Evolutionary conservation across 2,797 vertebrate genomes (phyloP), one percentile per base, ranked within the genome.

Genomic region (Lepilemur septentrionalis): DNA sequence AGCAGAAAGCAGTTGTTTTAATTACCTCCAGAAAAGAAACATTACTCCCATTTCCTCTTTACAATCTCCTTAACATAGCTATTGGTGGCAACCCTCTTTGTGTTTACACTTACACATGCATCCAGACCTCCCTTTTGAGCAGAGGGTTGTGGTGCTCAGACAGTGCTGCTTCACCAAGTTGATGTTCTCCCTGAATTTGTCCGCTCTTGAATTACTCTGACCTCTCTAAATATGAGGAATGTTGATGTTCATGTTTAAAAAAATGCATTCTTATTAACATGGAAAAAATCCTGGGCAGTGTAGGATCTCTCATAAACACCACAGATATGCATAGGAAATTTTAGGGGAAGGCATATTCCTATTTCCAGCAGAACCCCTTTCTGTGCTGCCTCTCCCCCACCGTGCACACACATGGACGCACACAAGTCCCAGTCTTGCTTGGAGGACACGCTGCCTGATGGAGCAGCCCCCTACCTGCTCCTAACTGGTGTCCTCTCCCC

Each of bases 341-440:
- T 38, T 8, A 57, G 20, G 6, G 32, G 12, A 35, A 84, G 63
- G 32, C 23, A 59, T 32, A 30, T 57, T 92, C 25, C 67, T 70
- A 11, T 8, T 78, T 28, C 35, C 7, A 52, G 41, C 48, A 43
- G 43, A 83, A 52, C 17, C 30, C 22, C 38, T 25, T 11, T 48
- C 50, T 48, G 30, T 12, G 20, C 7, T 9, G 25, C 73, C 63
- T 50, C 12, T 35, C 35, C 22, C 30, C 28, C 2, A 20, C 52
- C 0, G 0, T 5, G 32, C 13, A 4, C 6, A 25, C 14, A 12
- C 10, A 4, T 11, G 20, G 11, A 14, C 12, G 6, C 1, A 5
- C 20, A 28, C 25, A 41, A 11, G 15, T n/a, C 48, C 41, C 41
- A 30, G 4, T 80, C 38, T 30, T n/a, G n/a, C 11, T 10, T 13